Percentiles rank a stretch among this genome's conserved stretches.
These are phyloP conservation scores for Myotis davidii DNA, from an alignment of 2,113 vertebrate genomes.

Conservation along the genomic window DNA sequence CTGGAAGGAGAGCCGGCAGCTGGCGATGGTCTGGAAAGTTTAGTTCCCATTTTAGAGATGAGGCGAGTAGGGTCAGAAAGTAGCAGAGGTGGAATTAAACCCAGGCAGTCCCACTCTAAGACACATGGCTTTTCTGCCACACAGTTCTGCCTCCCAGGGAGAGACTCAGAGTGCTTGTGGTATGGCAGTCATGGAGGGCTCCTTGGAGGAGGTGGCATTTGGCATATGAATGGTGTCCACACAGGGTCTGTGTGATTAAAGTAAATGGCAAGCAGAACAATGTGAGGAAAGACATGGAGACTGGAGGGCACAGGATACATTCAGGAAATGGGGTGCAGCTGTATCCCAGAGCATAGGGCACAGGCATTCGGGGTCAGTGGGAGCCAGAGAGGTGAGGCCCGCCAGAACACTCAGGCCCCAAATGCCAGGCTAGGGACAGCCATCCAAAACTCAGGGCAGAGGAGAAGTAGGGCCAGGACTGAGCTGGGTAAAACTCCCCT, in stretches of 20 bases:
- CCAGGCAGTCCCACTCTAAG: neutral
- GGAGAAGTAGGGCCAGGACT: neutral
- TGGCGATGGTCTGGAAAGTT: too few species aligned
- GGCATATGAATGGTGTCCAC: neutral
- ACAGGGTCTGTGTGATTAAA: neutral
- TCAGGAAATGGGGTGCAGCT: neutral
- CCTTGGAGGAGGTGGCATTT: neutral
- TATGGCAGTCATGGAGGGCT: neutral
- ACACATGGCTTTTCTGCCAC: neutral
- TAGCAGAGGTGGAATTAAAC: neutral
- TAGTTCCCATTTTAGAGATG: neutral
- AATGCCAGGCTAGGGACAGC: neutral
- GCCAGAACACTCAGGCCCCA: neutral
- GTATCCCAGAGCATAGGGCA: rapidly evolving
- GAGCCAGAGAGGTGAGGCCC: neutral
- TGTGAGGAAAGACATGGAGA: neutral
- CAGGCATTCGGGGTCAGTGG: neutral
- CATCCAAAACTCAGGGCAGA: neutral
- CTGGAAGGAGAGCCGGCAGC: neutral
- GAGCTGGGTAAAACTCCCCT: neutral
- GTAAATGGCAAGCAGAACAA: neutral
- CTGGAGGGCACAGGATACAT: neutral
- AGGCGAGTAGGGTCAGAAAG: neutral
- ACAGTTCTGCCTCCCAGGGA: neutral
- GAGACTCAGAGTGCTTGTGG: neutral